phyloP scores from a whole-genome alignment of 2,888 invertebrate genomes.

The Balanococcus diminutus region DNA sequence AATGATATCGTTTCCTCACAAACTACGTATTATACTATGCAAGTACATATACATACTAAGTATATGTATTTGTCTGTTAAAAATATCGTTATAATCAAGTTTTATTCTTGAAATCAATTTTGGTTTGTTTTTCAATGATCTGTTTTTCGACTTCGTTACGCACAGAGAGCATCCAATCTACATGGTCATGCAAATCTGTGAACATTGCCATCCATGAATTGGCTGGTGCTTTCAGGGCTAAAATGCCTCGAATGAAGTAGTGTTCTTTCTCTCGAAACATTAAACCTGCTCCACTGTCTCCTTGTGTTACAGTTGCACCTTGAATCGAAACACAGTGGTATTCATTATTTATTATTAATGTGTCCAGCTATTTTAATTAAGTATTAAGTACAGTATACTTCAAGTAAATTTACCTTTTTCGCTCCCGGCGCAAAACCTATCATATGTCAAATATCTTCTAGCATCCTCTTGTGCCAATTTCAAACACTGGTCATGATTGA shows the following conservation, averaged over 20 bases:
- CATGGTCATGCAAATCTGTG: neutral
- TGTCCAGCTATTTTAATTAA: too few species aligned
- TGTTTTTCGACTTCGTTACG: neutral
- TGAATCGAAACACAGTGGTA: neutral
- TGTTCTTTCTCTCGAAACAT: neutral
- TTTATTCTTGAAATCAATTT: neutral
- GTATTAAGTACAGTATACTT: too few species aligned
- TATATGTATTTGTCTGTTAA: too few species aligned
- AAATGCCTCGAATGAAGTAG: neutral
- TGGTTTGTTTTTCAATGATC: neutral
- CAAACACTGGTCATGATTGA: neutral
- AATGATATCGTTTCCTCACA: too few species aligned
- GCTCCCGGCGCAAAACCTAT: conserved; percentile 2
- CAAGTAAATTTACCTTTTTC: conserved; percentile 20
- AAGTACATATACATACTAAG: too few species aligned
- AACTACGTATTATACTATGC: too few species aligned
- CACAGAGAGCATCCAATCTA: neutral
- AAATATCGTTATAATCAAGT: too few species aligned
- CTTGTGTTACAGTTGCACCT: neutral
- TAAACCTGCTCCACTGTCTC: conserved; percentile 1
- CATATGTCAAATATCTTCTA: neutral
- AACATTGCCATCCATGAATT: neutral
- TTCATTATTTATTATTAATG: too few species aligned
- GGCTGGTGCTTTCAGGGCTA: neutral
- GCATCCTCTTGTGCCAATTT: neutral